Evolutionary conservation across 2,113 vertebrate species (phyloP), one percentile per base, ranked within the genome.

Genomic region (Ophiodon elongatus): DNA sequence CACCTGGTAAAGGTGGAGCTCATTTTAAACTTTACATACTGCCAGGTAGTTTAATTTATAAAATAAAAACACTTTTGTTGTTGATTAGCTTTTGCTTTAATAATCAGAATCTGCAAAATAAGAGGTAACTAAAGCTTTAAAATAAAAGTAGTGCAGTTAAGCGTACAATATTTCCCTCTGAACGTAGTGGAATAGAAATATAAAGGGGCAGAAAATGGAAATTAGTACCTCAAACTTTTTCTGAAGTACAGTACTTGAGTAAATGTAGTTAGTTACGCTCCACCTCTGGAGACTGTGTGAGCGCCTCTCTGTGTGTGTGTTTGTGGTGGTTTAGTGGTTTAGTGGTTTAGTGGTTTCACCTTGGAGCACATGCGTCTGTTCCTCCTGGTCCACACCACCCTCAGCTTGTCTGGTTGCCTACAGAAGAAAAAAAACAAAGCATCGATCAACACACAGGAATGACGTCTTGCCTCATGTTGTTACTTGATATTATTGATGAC

Each of bases 391-490:
- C 97, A 98, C 23, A 98, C 96, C 82, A 98, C 96, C 65, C 96
- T 94, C 84, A 98, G 91, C 88, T 98, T 98, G 93, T 98, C 97
- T 0, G 97, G 97, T 84, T 98, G 97, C 97, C 97, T 98, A 75
- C 19, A 67, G 29, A 84, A 85, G 89, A 64, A 84, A 2, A 67
- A 1, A 4, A 68, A 2, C n/a, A 80, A 80, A 13, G 83, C 76
- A 83, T 13, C 4, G 29, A 69, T 64, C 60, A 90, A 76, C 79
- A 83, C 70, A 83, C n/a, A 76, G 33, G 50, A 35, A 54, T 39
- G 4, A 27, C 68, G 21, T 8, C 14, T 62, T 41, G 6, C 4
- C 57, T 50, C 14, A 25, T 43, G 37, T 33, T 14, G 31, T 69
- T 43, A 21, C 41, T 29, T 19, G 25, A 41, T 29, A 33, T 3